phyloP scores from a whole-genome alignment of 1,140 invertebrate genomes.

The Andrena cerasifolii region DNA sequence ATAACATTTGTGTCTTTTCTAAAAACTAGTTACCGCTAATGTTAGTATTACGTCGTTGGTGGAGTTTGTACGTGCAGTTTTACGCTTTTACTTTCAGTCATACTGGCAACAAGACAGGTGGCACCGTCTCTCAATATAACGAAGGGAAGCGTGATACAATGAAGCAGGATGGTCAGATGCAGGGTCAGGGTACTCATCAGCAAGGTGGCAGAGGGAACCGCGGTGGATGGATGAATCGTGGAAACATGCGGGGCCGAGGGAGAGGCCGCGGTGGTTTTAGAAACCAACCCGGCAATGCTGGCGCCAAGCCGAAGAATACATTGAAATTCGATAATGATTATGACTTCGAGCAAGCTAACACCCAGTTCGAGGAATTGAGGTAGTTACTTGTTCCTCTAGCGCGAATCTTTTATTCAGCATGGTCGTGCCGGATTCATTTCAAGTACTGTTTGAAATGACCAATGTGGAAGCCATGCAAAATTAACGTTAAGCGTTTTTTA shows the following conservation, averaged over 20 bases:
- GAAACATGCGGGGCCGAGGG: constrained; percentile 78
- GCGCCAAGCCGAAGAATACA: constrained; percentile 85
- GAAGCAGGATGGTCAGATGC: constrained; percentile 71
- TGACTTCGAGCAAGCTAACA: constrained; percentile 99
- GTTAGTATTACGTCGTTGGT: too few relatives aligned
- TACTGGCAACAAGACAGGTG: constrained; percentile 72
- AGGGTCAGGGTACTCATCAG: constrained; percentile 74
- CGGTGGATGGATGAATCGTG: constrained; percentile 79
- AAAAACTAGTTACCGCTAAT: not conserved
- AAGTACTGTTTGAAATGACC: constrained; percentile 63
- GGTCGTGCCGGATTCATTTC: constrained; percentile 72
- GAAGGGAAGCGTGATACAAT: constrained; percentile 72
- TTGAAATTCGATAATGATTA: constrained; percentile 98
- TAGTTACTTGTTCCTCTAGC: constrained; percentile 60
- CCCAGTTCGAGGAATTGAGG: constrained; percentile 96
- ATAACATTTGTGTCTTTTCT: constrained; percentile 13
- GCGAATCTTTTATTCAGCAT: constrained; percentile 50
- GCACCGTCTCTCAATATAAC: constrained; percentile 78
- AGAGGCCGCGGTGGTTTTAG: constrained; percentile 77
- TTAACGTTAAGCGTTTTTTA: constrained; percentile 67
- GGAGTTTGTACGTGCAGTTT: not conserved
- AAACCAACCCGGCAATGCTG: constrained; percentile 71
- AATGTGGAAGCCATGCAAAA: constrained; percentile 75
- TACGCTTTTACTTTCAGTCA: constrained; percentile 57
- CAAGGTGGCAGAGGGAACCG: constrained; percentile 81